Conservation (phyloP, 2,888 invertebrate genomes). For the Hypsopygia costalis region DNA sequence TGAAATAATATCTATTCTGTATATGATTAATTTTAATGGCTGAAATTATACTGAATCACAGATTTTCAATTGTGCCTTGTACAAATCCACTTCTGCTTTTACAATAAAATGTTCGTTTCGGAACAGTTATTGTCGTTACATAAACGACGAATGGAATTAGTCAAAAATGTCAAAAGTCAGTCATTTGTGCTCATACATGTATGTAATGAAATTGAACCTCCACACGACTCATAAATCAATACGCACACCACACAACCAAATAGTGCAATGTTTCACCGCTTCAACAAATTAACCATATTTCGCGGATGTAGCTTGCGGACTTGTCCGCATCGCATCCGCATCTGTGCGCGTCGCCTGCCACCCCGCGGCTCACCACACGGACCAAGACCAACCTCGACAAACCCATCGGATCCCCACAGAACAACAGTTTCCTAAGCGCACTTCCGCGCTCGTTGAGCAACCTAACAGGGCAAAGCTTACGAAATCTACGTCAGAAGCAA, state of each 20-base stretch:
- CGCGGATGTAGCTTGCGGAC: conserved; percentile 25
- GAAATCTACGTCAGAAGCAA: conserved; percentile 53
- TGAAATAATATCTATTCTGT: too few relatives aligned
- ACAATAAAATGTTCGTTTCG: too few relatives aligned
- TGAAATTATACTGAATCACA: too few relatives aligned
- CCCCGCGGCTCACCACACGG: conserved; percentile 26
- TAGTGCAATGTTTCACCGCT: conserved; percentile 18
- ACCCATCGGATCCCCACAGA: conserved; percentile 26
- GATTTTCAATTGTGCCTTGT: too few relatives aligned
- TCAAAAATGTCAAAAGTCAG: too few relatives aligned
- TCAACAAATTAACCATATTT: conserved; percentile 10
- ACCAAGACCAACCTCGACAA: conserved; percentile 29
- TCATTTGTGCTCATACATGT: too few relatives aligned
- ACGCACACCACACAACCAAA: conserved; percentile 1
- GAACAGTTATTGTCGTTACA: too few relatives aligned
- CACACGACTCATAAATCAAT: conserved; percentile 1
- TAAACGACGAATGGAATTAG: too few relatives aligned
- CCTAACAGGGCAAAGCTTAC: conserved; percentile 66
- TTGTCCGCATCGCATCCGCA: conserved; percentile 14
- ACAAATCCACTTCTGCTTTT: too few relatives aligned
- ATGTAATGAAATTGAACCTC: background rate
- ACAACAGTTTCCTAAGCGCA: conserved; percentile 63
- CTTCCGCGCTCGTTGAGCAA: conserved; percentile 70
- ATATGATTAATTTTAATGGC: too few relatives aligned
- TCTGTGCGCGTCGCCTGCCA: conserved; percentile 17